phyloP scores from a whole-genome alignment of 2,113 vertebrate genomes.

The Mohoua ochrocephala region DNA sequence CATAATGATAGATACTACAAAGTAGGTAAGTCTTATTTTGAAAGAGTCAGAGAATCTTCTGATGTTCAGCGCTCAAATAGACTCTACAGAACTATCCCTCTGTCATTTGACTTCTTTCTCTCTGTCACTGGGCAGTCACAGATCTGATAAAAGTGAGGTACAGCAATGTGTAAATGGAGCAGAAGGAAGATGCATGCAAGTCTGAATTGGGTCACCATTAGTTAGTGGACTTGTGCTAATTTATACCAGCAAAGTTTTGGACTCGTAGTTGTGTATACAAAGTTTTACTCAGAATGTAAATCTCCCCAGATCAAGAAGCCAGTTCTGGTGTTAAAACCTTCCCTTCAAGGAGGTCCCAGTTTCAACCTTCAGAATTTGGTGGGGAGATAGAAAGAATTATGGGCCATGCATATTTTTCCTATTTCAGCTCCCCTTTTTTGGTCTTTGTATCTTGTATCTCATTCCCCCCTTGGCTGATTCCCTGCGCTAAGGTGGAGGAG shows the following conservation, averaged over 20 bases:
- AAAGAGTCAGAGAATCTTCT: background rate
- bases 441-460: background rate
- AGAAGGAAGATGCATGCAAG: background rate
- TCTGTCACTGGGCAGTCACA: background rate
- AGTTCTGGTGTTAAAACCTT: background rate
- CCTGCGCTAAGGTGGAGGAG: background rate
- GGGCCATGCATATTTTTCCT: background rate
- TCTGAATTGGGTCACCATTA: background rate
- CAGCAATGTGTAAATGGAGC: background rate
- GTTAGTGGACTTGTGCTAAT: background rate
- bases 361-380: background rate
- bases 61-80: background rate
- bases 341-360: background rate
- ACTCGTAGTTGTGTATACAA: background rate
- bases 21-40: background rate
- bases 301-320: background rate
- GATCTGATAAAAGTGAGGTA: background rate
- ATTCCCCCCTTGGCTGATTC: background rate
- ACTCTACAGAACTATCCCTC: background rate
- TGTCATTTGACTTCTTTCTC: background rate
- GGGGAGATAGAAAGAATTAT: background rate
- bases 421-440: background rate
- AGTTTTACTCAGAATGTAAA: background rate
- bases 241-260: background rate
- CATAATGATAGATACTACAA: background rate